Evolutionary conservation across 1,140 invertebrate genomes (phyloP).

Genomic region (Zaprionus gabonicus): DNA sequence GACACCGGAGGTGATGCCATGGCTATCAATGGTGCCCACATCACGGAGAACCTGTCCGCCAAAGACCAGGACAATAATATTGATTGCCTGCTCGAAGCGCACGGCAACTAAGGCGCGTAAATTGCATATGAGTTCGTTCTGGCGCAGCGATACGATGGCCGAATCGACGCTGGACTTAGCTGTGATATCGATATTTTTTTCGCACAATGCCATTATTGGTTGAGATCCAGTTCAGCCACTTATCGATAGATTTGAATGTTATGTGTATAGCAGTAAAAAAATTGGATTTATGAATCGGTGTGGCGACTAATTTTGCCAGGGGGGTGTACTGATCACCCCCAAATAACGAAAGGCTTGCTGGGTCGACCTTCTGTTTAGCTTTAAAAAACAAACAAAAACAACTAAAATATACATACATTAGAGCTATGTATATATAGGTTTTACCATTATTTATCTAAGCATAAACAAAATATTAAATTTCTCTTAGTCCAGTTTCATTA

Average conservation of each 20-base stretch:
- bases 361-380: neutral
- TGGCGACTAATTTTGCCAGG: constrained; percentile 6
- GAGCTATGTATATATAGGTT: too few relatives aligned
- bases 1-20: constrained; percentile 65
- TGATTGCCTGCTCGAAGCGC: constrained; percentile 55
- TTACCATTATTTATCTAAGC: too few relatives aligned
- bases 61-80: constrained; percentile 52
- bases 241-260: constrained; percentile 7
- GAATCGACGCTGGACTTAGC: constrained; percentile 47
- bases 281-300: constrained; percentile 4
- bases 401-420: too few relatives aligned
- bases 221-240: neutral
- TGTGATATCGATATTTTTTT: constrained; percentile 47
- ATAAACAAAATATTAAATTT: too few relatives aligned
- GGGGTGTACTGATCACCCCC: neutral
- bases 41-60: constrained; percentile 56
- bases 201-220: constrained; percentile 28
- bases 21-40: constrained; percentile 56
- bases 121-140: constrained; percentile 57
- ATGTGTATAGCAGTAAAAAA: constrained; percentile 13
- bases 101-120: constrained; percentile 60
- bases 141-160: constrained; percentile 53
- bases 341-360: neutral
- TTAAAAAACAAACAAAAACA: too few relatives aligned
- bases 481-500: too few relatives aligned